Percentiles rank a stretch among this genome's conserved stretches.
These are phyloP conservation scores for Cerastoderma edule DNA, from an alignment of 2,888 invertebrate genomes.

Conservation along the genomic window DNA sequence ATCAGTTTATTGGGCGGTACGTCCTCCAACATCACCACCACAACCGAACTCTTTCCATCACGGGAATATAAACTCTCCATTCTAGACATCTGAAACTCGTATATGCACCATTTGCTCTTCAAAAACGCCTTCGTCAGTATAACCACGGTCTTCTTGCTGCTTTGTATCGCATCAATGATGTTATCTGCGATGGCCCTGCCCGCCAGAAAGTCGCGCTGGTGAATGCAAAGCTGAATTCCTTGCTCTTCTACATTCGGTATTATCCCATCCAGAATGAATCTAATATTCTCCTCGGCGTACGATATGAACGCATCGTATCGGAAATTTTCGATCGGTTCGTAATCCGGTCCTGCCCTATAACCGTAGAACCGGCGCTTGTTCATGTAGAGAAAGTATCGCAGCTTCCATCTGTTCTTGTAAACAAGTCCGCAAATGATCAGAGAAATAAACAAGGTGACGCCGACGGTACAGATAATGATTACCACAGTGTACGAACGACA, in stretches of 20 bases:
- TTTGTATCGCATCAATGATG: background rate
- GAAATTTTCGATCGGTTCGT: constrained; percentile 19
- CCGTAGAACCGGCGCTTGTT: constrained; percentile 31
- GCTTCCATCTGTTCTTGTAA: constrained; percentile 50
- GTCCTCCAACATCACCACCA: background rate
- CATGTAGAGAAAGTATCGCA: constrained; percentile 48
- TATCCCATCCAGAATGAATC: constrained; percentile 24
- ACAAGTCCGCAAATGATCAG: constrained; percentile 33
- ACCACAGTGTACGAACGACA: constrained; percentile 10
- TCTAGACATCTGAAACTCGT: constrained; percentile 64
- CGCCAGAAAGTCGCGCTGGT: constrained; percentile 63
- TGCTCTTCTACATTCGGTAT: constrained; percentile 32
- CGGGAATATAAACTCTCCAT: constrained; percentile 55
- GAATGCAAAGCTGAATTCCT: constrained; percentile 60
- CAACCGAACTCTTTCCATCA: background rate
- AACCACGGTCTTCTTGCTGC: constrained; percentile 4
- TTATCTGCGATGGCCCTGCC: constrained; percentile 44
- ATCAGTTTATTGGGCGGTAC: background rate
- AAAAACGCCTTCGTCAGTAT: constrained; percentile 40
- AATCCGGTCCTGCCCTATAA: constrained; percentile 5
- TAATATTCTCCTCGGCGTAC: constrained; percentile 33
- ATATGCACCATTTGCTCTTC: constrained; percentile 62
- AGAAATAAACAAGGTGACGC: constrained; percentile 24
- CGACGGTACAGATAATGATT: constrained; percentile 18
- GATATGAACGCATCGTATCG: constrained; percentile 40